These are phyloP conservation scores for Rambutsinella grinnellia DNA, from an alignment of 2,888 invertebrate species.

Conservation along the genomic window DNA sequence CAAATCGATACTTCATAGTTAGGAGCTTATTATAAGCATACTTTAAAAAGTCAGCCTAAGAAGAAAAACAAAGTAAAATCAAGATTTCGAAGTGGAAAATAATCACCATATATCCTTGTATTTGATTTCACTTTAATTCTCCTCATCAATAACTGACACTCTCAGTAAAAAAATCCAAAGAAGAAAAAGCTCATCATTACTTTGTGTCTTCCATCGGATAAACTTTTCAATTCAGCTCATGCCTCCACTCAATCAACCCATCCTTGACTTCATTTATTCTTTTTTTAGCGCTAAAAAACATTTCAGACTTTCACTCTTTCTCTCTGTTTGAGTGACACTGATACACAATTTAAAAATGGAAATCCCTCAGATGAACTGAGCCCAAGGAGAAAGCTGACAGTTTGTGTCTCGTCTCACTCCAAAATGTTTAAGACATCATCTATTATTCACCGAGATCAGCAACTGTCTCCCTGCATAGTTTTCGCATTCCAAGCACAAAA, in stretches of 20 bases:
- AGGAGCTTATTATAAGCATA: no score
- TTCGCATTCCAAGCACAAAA: conserved; percentile 5
- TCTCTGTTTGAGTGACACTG: background rate
- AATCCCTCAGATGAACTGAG: background rate
- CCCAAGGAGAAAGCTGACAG: background rate
- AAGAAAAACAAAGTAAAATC: no score
- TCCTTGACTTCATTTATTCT: background rate
- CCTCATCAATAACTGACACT: background rate
- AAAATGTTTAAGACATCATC: background rate
- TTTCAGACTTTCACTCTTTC: no score
- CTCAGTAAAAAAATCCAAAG: no score
- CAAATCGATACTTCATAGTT: no score
- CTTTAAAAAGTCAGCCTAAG: no score
- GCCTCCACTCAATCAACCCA: background rate
- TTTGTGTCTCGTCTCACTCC: background rate
- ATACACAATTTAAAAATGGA: background rate
- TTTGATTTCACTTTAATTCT: no score
- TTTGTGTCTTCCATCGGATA: no score
- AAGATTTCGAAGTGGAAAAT: no score
- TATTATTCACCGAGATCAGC: background rate
- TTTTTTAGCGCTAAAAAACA: background rate
- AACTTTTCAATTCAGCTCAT: background rate
- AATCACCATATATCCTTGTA: no score
- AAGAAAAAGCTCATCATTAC: no score
- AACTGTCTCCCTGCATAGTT: background rate